Base-by-base conservation (phyloP, 2,888 invertebrate genomes). In the Cecidostiba fungosa region DNA sequence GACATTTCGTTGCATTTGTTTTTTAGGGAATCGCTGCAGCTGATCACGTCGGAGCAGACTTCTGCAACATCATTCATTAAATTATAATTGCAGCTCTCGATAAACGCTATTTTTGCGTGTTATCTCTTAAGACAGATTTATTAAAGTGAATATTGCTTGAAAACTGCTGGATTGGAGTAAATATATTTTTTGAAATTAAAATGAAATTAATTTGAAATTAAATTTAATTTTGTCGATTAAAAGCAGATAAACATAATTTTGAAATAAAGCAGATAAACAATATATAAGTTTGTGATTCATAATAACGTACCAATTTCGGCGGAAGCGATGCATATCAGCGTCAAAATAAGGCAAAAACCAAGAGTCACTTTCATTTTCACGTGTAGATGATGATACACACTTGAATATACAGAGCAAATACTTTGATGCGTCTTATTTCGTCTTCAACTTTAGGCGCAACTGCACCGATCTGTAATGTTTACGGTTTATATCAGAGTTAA, bases 1-100 rank as follows among this genome's bases (percentile, higher is more conserved):
- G 80, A 77, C 81, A 81, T 77, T 4, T 81, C 85, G 26, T n/a
- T 26, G 72, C 85, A 85, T 19, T 59, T 85, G 23, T 16, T 72
- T 23, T 62, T 85, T 8, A 81, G 16, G 3, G 16, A 19, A 4
- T 81, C 85, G 39, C 77, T 81, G 62, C 85, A 85, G 14, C 80
- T 50, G 0, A 29, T 19, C 3, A 77, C 36, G 16, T 80, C 77
- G 0, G 70, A 47, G 36, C 85, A 85, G 4, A 43, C 16, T 72
- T 85, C 85, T 85, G 77, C 36, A 54, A 69, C 3, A 43, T 50
- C 19, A 43, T 39, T 43, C 10, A 3, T 23, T 12, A 5, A 10
- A 10, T 62, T n/a, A 26, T 26, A 26, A 43, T 43, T 12, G 3
- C 3, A 36, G 36, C 6, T 36, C 6, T 32, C 32, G 32, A 32